Base-by-base conservation (phyloP, 1,140 invertebrate genomes). In the Papilio polyxenes region DNA sequence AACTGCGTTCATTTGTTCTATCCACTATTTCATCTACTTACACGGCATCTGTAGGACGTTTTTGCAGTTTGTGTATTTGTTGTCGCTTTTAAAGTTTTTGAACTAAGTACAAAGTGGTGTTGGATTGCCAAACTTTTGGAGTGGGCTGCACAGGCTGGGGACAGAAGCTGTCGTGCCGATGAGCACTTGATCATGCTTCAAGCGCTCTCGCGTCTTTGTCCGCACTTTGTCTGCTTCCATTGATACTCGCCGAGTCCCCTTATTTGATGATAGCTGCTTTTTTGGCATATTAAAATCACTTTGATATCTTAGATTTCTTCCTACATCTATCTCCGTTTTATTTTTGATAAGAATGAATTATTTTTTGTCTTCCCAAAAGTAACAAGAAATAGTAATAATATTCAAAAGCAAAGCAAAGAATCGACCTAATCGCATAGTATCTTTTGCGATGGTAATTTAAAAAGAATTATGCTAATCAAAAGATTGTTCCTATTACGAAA, bases 81-180 rank as follows among this genome's bases (percentile, higher is more conserved):
- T n/a, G n/a, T n/a, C 56, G 31, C 11, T 10, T 65, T 31, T 13
- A 72, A 72, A 72, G 65, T 72, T 23, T 65, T 65, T 62, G n/a
- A 20, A 62, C n/a, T n/a, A 10, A 65, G 11, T 31, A 65, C 62
- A 31, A 65, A 40, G 23, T 17, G 53, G 53, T 37, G 11, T 72
- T 37, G 65, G 62, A 37, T 72, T 72, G 23, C 65, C 65, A 72
- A 72, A 72, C 65, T 40, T 72, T 72, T 72, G 23, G 40, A 75
- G 74, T 49, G 72, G 44, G 62, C 20, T 15, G 40, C 40, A 2
- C 37, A 48, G 40, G 8, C 74, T 20, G 40, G n/a, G 37, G n/a
- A 13, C n/a, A 44, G 40, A 20, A 75, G 74, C 40, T 15, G 72
- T 4, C 40, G 44, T 72, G 74, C 31, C 23, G 31, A 3, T 20